These are phyloP conservation scores for Tipula vernalis DNA, from an alignment of 2,888 invertebrate genomes.

Conservation along the genomic window DNA sequence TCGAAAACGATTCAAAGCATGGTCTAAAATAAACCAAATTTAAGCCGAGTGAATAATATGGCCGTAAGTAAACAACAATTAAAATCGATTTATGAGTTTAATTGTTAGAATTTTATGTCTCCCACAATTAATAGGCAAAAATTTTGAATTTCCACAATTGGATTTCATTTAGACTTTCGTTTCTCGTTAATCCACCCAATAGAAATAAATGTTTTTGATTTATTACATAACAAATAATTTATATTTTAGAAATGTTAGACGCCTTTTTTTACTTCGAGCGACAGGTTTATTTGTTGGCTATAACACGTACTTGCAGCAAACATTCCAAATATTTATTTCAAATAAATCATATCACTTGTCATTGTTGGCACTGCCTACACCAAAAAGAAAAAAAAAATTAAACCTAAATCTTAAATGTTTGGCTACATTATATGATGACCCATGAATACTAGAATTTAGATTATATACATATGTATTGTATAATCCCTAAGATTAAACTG, in stretches of 20 bases:
- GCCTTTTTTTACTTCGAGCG: background rate
- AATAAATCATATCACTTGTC: background rate
- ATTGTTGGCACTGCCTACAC: background rate
- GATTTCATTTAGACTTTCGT: background rate
- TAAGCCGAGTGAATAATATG: no score
- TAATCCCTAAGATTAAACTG: background rate
- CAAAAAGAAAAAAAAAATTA: background rate
- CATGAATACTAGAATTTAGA: background rate
- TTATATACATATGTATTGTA: background rate
- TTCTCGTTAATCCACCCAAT: background rate
- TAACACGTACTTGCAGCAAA: background rate
- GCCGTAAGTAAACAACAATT: no score
- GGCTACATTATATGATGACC: background rate
- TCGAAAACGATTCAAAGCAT: no score
- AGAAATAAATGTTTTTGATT: background rate
- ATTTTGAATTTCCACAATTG: no score
- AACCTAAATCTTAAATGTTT: background rate
- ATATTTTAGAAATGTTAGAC: background rate
- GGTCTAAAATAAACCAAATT: no score
- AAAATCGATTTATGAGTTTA: no score
- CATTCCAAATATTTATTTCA: background rate
- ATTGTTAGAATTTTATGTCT: no score
- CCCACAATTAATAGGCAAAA: no score
- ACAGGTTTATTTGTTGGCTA: background rate
- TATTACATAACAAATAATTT: background rate